Conservation (phyloP, 30 jellyfish, hydroid and myxozoan genomes). For the Mastigias papua region DNA sequence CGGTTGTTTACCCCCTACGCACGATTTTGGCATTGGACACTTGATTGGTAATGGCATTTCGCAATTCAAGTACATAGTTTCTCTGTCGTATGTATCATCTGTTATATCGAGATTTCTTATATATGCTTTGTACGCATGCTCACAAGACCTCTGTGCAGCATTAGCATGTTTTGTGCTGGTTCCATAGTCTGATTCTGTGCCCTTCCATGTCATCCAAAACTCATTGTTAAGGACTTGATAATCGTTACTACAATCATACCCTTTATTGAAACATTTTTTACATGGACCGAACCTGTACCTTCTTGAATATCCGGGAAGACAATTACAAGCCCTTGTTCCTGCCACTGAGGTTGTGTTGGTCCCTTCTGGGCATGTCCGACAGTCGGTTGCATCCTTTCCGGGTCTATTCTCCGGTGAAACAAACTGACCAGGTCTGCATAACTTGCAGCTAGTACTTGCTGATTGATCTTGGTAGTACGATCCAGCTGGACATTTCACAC, state of each 20-base stretch:
- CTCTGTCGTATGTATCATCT: conserved; percentile 8
- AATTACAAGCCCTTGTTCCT: conserved; percentile 46
- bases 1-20: conserved; percentile 54
- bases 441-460: conserved; percentile 35
- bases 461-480: conserved; percentile 47
- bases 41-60: conserved; percentile 30
- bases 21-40: conserved; percentile 51
- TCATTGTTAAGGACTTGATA: conserved; percentile 28
- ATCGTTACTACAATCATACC: conserved; percentile 41
- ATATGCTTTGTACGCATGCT: neutral
- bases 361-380: conserved; percentile 64
- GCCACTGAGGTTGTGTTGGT: conserved; percentile 43
- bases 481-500: conserved; percentile 49
- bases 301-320: conserved; percentile 44
- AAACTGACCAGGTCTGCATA: conserved; percentile 47
- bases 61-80: conserved; percentile 9
- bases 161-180: neutral
- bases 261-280: conserved; percentile 13
- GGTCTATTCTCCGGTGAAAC: conserved; percentile 39
- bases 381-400: conserved; percentile 43
- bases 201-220: conserved; percentile 58
- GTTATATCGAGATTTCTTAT: conserved; percentile 12
- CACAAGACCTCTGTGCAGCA: too few relatives aligned
- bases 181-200: neutral
- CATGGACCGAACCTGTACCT: conserved; percentile 55